phyloP scores from a whole-genome alignment of 2,888 invertebrate genomes.

The Holacanthella duospinosa region DNA sequence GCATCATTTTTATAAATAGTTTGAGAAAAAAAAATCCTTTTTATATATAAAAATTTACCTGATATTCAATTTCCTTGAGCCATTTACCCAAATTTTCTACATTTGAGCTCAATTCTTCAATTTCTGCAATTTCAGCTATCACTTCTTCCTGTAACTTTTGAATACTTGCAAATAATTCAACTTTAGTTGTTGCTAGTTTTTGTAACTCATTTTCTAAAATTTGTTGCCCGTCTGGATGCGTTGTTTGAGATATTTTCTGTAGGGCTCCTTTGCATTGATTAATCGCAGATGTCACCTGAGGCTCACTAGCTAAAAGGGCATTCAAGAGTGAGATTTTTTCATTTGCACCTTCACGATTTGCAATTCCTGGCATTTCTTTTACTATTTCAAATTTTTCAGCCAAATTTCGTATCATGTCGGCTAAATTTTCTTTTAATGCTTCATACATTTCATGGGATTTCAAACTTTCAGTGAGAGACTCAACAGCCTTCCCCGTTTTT shows the following conservation, averaged over 20 bases:
- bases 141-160: slow-evolving; percentile 59
- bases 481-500: slow-evolving; percentile 57
- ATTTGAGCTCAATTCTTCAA: slow-evolving; percentile 67
- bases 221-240: slow-evolving; percentile 65
- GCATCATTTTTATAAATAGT: too few relatives aligned
- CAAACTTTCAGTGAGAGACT: slow-evolving; percentile 3
- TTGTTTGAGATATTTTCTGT: slow-evolving; percentile 61
- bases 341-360: background rate
- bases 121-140: slow-evolving; percentile 63
- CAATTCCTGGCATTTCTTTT: background rate
- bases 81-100: slow-evolving; percentile 69
- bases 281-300: slow-evolving; percentile 43
- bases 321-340: background rate
- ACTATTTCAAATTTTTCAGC: background rate
- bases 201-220: slow-evolving; percentile 61
- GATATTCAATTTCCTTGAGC: slow-evolving; percentile 62
- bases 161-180: slow-evolving; percentile 60
- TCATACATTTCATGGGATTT: slow-evolving; percentile 14
- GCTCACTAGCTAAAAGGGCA: slow-evolving; percentile 40
- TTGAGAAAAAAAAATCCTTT: slow-evolving; percentile 38
- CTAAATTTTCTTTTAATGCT: background rate
- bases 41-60: background rate
- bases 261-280: slow-evolving; percentile 59
- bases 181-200: slow-evolving; percentile 63
- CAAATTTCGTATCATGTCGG: background rate